Base-by-base conservation (phyloP, 2,888 invertebrate species). In the Drosophila quinaria region DNA sequence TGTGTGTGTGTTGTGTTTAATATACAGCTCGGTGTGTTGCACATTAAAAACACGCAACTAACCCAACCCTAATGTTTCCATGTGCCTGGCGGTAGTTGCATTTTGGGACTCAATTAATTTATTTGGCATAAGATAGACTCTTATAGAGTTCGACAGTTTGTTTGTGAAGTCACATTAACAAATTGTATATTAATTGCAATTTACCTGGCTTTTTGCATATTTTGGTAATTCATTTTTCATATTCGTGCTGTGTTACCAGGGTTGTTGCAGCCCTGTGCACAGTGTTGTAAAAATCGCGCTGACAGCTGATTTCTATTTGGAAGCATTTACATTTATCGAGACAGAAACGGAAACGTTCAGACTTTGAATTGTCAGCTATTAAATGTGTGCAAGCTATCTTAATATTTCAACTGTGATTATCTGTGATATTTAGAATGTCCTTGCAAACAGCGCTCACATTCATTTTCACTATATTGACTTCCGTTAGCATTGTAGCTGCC, bases 401-500 rank as follows among this genome's bases (percentile, higher is more conserved):
- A 25, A 50, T 41, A 51, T 3, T 35, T 51, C 22, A 22, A 46
- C 72, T 77, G 72, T 74, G 70, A 70, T 76, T 44, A 50, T 11
- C 31, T 74, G 75, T 73, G 75, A 69, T 75, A 72, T 46, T 52
- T 54, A 86, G 80, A 78, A 92, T 92, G 92, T 83, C 91, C 69
- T 50, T 91, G 52, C 86, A 83, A 80, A 89, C 90, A 63, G 87
- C 82, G 10, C 72, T 92, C 56, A 91, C 89, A 54, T 83, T 91
- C 47, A 74, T 90, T 54, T 82, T 94, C 81, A 94, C 94, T 63
- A 92, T 94, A 79, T 81, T 94, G 84, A 94, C 94, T 74, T 94
- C 94, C 76, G 91, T 95, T 78, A 90, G 93, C 80, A 92, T 95
- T 89, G 94, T 95, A 71, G 93, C 94, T 84, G 91, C 94, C 62